Evolutionary conservation across 1,140 invertebrate genomes (phyloP).

Genomic region (Bradynema listronoti): DNA sequence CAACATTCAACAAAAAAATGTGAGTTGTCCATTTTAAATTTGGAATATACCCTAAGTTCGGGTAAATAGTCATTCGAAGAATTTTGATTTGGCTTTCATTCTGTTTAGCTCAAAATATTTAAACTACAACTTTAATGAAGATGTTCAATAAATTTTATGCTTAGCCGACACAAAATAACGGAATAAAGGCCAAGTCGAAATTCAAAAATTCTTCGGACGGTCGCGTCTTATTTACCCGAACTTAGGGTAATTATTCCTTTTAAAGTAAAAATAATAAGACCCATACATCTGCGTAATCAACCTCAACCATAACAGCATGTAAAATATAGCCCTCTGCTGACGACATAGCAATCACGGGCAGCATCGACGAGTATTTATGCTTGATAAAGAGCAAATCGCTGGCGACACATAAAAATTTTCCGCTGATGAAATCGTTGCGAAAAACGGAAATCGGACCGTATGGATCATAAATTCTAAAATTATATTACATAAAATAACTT

Average conservation of each 20-base stretch:
- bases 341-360: neutral
- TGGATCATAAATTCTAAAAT: slow-evolving; percentile 1
- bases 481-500: neutral
- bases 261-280: neutral
- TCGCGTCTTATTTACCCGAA: too few relatives aligned
- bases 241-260: too few relatives aligned
- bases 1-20: neutral
- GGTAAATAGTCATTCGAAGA: too few relatives aligned
- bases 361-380: neutral
- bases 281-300: neutral
- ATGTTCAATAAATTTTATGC: too few relatives aligned
- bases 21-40: too few relatives aligned
- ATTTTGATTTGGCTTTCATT: too few relatives aligned
- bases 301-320: slow-evolving; percentile 2
- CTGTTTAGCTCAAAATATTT: too few relatives aligned
- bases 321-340: neutral
- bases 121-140: too few relatives aligned
- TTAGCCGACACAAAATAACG: too few relatives aligned
- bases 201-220: too few relatives aligned
- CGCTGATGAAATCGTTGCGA: neutral
- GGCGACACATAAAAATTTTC: slow-evolving; percentile 10
- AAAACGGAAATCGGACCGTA: neutral
- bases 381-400: slow-evolving; percentile 2
- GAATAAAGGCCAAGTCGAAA: too few relatives aligned
- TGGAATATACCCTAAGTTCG: too few relatives aligned